Percentiles rank a stretch among this genome's conserved stretches.
phyloP scores from a whole-genome alignment of 2,797 vertebrate species.

The Crax fasciolata region DNA sequence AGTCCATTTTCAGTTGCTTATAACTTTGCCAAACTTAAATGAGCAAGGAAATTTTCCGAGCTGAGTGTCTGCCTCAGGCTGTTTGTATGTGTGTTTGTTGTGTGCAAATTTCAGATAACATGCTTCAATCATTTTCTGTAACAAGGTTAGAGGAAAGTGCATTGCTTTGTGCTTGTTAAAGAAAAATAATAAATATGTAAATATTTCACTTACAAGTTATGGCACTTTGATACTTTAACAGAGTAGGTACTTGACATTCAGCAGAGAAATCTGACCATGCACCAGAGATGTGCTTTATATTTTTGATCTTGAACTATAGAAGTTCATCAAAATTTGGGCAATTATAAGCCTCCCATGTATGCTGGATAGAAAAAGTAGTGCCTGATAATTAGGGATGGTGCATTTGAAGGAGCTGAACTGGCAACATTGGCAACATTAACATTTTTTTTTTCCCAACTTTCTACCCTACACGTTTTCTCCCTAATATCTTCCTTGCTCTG shows the following conservation, averaged over 20 bases:
- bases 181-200: conserved; percentile 31
- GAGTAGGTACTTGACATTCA: conserved; percentile 5
- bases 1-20: neutral
- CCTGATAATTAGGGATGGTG: neutral
- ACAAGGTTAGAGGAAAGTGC: neutral
- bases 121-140: conserved; percentile 20
- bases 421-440: neutral
- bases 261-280: neutral
- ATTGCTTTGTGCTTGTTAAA: conserved; percentile 3
- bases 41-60: neutral
- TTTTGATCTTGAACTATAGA: neutral
- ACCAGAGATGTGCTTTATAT: neutral
- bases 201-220: conserved; percentile 25
- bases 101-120: conserved; percentile 38
- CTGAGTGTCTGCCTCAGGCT: neutral
- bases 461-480: neutral
- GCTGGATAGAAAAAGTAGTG: neutral
- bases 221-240: neutral
- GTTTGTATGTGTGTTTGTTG: neutral
- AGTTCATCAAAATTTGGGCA: neutral
- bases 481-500: neutral
- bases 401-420: neutral
- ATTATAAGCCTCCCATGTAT: neutral
- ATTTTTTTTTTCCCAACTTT: neutral
- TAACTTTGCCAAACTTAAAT: neutral